Evolutionary conservation across 2,113 vertebrate genomes (phyloP).

Genomic region (Galbula dea): DNA sequence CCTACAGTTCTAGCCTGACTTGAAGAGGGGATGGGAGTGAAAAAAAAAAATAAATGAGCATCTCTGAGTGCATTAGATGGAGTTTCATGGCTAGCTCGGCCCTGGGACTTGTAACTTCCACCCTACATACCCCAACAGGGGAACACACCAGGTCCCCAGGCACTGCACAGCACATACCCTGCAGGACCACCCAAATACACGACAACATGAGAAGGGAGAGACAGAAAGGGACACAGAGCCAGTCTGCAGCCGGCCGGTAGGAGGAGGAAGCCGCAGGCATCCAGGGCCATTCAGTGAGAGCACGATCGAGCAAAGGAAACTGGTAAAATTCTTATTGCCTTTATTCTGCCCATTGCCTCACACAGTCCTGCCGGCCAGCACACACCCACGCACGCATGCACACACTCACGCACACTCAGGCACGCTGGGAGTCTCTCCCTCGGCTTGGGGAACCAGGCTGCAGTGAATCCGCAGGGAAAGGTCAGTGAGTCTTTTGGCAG

Average conservation of each 20-base stretch:
- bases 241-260: not conserved
- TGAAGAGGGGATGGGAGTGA: not conserved
- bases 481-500: constrained; percentile 71
- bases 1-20: not conserved
- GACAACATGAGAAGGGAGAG: not conserved
- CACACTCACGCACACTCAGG: constrained; percentile 51
- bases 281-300: not conserved
- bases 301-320: constrained; percentile 58
- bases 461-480: constrained; percentile 48
- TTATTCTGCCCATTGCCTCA: constrained; percentile 74
- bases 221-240: not conserved
- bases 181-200: rapidly evolving
- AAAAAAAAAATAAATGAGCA: not conserved
- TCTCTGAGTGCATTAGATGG: not conserved
- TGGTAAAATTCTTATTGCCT: constrained; percentile 79
- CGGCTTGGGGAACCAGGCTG: constrained; percentile 62
- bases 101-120: not conserved
- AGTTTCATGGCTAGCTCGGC: not conserved
- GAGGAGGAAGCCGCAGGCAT: not conserved
- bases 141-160: rapidly evolving
- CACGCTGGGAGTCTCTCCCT: constrained; percentile 61
- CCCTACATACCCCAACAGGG: not conserved
- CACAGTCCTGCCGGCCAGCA: constrained; percentile 69
- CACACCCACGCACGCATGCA: constrained; percentile 57
- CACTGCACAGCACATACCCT: not conserved